Base-by-base conservation (phyloP, 1,140 invertebrate species). In the Bathynomus jamesi region DNA sequence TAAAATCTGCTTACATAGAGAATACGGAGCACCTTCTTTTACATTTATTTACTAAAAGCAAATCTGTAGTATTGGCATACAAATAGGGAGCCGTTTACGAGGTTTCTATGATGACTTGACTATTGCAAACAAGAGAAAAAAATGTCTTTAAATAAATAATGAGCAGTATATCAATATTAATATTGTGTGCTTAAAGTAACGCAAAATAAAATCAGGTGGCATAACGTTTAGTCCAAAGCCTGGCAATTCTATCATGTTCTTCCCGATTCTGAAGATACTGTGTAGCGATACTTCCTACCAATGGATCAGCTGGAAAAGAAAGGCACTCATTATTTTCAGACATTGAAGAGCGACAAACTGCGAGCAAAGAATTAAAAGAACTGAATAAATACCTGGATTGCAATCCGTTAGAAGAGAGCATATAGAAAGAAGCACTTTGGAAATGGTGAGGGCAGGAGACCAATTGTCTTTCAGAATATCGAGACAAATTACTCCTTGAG, bases 221-320 rank as follows among this genome's bases (percentile, higher is more conserved):
- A 83, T 96, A 99, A 79, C 95, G 88, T 83, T 98, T 98, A 78
- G 96, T 99, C 96, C 96, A 99, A 76, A 96, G 88, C 81, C 95
- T 89, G 75, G 96, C 96, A 82, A 96, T 96, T 81, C 94, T 90
- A 85, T 99, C 96, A 81, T 99, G 96, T 83, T 98, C 95, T 83
- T 96, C 93, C 69, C 95, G 87, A 85, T 99, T 98, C 82, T 96
- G 93, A 77, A 97, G 86, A 85, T 96, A 99, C 87, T 98, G 95
- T 75, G 94, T 96, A 40, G 96, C 96, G 85, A 99, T 98, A 83
- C 93, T 97, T 69, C 95, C 95, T 46, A 99, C 96, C 79, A 99
- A 83, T 4, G 96, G 96, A 87, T 99, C 96, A 79, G 93, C 93
- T 91, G 85, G 2, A 86, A 87, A 74, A 80, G 82, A 24, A 17